Base-by-base conservation (phyloP, 1,140 invertebrate species). In the Tenebrio molitor region DNA sequence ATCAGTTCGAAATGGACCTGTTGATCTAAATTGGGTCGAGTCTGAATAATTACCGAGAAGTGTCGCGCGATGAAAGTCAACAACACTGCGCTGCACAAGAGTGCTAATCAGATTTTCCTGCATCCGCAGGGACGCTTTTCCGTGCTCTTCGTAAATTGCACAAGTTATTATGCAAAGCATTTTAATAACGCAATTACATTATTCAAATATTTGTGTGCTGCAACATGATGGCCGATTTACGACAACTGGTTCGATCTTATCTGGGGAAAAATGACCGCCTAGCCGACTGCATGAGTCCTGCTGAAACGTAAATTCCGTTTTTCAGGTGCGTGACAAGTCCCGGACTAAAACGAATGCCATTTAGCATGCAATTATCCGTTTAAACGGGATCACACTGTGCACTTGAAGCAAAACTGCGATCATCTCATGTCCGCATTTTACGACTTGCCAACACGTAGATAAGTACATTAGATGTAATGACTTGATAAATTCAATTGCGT, bases 341-440 rank as follows among this genome's bases (percentile, higher is more conserved):
- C 4, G 12, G 46, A 53, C 10, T 58, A 58, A 58, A 58, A 58
- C 12, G 16, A 12, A 14, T 50, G 50, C 1, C 23, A 29, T 58
- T 58, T 58, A 58, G 50, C 50, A 58, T 29, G 50, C 50, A 58
- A 58, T 58, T 58, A 58, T 58, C 50, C 21, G 29, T 58, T 58
- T 58, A 29, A 58, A 58, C 29, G 50, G 29, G 50, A 58, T 25
- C 50, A 15, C 50, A 58, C 21, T 50, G 44, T 17, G 44, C 44
- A 21, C 23, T 21, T 50, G 23, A 50, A 21, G 44, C 44, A 50
- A 50, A 50, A 19, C 44, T 50, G 29, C 29, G 50, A 29, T 58
- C 50, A 29, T 29, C 50, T 29, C 12, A 29, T 29, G 50, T 58
- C 23, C 50, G 15, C 50, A 58, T 58, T 58, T 58, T 58, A 58